A percentile compares a stretch with the other conserved stretches of the same genome.
phyloP scores from a whole-genome alignment of 2,797 vertebrate genomes.

The Phataginus tricuspis region DNA sequence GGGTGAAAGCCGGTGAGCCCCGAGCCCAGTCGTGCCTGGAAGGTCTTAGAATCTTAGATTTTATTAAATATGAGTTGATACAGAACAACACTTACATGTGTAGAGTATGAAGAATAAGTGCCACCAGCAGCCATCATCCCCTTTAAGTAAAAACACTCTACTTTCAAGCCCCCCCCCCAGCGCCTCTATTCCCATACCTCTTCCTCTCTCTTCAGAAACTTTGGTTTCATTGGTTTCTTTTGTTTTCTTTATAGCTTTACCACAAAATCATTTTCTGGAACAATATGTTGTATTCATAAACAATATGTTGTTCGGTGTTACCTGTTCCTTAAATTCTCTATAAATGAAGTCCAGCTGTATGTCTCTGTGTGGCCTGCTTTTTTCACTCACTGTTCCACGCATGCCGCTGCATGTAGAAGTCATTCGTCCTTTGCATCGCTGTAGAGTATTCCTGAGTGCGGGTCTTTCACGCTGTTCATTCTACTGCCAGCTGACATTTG shows the following conservation, averaged over 20 bases:
- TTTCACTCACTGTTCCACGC: background rate
- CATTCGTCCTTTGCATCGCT: background rate
- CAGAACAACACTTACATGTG: background rate
- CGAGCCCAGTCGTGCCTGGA: background rate
- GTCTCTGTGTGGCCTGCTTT: background rate
- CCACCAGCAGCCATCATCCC: background rate
- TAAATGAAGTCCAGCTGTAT: background rate
- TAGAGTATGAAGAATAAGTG: background rate
- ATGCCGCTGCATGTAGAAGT: accelerated
- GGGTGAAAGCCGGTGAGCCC: background rate
- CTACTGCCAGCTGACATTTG: background rate
- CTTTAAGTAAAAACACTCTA: background rate
- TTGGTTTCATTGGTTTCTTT: background rate
- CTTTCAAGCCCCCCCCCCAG: background rate
- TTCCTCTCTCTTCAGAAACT: constrained; percentile 6
- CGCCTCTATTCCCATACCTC: background rate
- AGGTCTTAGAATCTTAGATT: background rate
- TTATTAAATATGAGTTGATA: background rate
- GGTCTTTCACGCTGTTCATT: background rate
- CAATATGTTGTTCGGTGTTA: background rate
- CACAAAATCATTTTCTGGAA: background rate
- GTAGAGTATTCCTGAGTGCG: too few relatives aligned
- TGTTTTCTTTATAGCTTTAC: background rate
- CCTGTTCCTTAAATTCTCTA: background rate
- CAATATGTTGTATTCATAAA: background rate